Percentiles rank a stretch among this genome's conserved stretches.
Conservation (phyloP, 2,888 invertebrate genomes). For the Dryadula phaetusa region DNA sequence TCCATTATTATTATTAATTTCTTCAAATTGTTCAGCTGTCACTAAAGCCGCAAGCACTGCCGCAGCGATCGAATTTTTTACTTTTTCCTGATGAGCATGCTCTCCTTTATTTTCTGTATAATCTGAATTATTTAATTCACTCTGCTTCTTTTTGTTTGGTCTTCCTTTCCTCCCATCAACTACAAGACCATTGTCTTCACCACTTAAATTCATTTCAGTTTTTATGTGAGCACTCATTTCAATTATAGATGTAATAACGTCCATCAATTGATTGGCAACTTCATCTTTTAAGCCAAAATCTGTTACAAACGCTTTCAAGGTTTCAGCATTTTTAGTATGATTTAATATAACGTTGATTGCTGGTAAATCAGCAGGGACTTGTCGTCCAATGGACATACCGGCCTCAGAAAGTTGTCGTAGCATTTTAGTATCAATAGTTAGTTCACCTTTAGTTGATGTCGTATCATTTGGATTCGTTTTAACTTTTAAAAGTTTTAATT, state of each 20-base stretch:
- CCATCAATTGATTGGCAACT: slow-evolving; percentile 81
- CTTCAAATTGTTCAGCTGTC: slow-evolving; percentile 79
- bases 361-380: slow-evolving; percentile 85
- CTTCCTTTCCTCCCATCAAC: slow-evolving; percentile 63
- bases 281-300: slow-evolving; percentile 80
- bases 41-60: slow-evolving; percentile 80
- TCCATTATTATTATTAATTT: slow-evolving; percentile 77
- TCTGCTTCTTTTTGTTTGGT: slow-evolving; percentile 62
- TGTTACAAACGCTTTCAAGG: slow-evolving; percentile 76
- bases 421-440: slow-evolving; percentile 87
- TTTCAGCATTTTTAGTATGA: slow-evolving; percentile 78
- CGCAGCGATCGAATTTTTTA: slow-evolving; percentile 82
- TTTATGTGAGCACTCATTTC: slow-evolving; percentile 81
- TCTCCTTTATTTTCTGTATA: slow-evolving; percentile 57
- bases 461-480: slow-evolving; percentile 81
- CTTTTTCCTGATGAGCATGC: slow-evolving; percentile 75
- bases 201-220: slow-evolving; percentile 67
- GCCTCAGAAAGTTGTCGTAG: slow-evolving; percentile 87
- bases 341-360: slow-evolving; percentile 84
- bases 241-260: slow-evolving; percentile 78
- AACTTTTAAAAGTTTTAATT: slow-evolving; percentile 76
- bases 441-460: slow-evolving; percentile 82
- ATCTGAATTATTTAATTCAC: slow-evolving; percentile 54
- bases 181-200: slow-evolving; percentile 54
- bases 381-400: slow-evolving; percentile 87